Evolutionary conservation across 2,797 vertebrate genomes (phyloP), one percentile per base, ranked within the genome.

Genomic region (Danio aesculapii): DNA sequence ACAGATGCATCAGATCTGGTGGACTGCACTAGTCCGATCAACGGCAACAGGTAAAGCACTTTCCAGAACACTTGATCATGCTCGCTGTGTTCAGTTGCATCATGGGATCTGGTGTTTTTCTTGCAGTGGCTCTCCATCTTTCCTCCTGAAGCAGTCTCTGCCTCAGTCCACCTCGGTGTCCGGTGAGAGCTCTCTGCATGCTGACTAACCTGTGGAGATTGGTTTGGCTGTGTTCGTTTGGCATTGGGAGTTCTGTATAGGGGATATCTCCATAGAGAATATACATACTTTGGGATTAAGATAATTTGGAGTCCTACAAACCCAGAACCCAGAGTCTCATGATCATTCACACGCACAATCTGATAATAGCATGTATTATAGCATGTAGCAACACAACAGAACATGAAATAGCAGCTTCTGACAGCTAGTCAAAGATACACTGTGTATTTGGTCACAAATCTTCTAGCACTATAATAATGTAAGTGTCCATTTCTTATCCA

Each of bases 121-220:
- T 91, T 84, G 47, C 87, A 96, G 94, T 50, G 90, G 95, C 74
- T 95, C 95, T 63, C 96, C 96, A 0, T 93, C 95, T 41, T 94
- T 92, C 62, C 93, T 92, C 88, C 95, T 97, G 86, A 95, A 95
- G 85, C 95, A 96, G 75, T 95, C 96, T 0, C 93, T 96, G 72
- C 93, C 95, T 46, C 89, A 94, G 13, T 91, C 92, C 0, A 92
- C 94, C 0, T 91, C 93, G 0, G 89, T 91, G 72, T 95, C 95
- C 1, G 94, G 94, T 94, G 76, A 93, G 90, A 67, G 67, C n/a
- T 43, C 17, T 59, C 6, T 46, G 53, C 44, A 62, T 77, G 43
- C 44, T 79, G 50, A 53, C 73, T 19, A 41, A 14, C 6, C 12
- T 61, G 59, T 61, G 3, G 14, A 13, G 30, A 13, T 12, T 61